Base-by-base conservation (phyloP, 2,113 vertebrate genomes). In the Lagopus muta region DNA sequence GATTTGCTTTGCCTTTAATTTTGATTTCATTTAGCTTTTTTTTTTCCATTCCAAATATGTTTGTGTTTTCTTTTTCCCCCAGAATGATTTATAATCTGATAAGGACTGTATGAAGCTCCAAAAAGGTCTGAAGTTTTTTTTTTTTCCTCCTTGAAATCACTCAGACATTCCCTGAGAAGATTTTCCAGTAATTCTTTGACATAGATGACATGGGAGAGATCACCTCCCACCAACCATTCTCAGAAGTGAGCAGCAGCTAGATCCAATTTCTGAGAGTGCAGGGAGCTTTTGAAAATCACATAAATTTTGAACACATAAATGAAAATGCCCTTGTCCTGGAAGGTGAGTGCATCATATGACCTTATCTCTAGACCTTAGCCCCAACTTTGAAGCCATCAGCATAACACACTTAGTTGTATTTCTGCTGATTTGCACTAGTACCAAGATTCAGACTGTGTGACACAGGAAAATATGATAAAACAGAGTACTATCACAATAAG, bases 1-100 rank as follows among this genome's bases (percentile, higher is more conserved):
- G 61, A 57, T 81, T 89, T 75, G 18, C 66, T 72, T 82, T 30
- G 7, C 58, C 58, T 83, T 93, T 78, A 71, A 88, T 78, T 90
- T 82, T 48, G 47, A 69, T 65, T 83, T 81, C 83, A 61, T 84
- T n/a, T 69, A 52, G 38, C 25, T 45, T 65, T 67, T 67, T 67
- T 67, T 75, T 86, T 86, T 65, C 52, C 34, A 47, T 14, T 15
- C 28, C 19, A 64, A 54, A 8, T 42, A 19, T 40, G 11, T 54
- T 52, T 28, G 15, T 54, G 50, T 84, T 88, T 90, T n/a, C n/a
- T 12, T 77, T 92, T 57, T 81, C 38, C 48, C 48, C 52, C 65
- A 83, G 60, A 88, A 86, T 10, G 1, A 71, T 81, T 84, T 52
- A 65, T 67, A 36, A 21, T 82, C 62, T 52, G 22, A 73, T 83